Evolutionary conservation across 2,797 vertebrate genomes (phyloP).

Genomic region (Serranus cabrilla): DNA sequence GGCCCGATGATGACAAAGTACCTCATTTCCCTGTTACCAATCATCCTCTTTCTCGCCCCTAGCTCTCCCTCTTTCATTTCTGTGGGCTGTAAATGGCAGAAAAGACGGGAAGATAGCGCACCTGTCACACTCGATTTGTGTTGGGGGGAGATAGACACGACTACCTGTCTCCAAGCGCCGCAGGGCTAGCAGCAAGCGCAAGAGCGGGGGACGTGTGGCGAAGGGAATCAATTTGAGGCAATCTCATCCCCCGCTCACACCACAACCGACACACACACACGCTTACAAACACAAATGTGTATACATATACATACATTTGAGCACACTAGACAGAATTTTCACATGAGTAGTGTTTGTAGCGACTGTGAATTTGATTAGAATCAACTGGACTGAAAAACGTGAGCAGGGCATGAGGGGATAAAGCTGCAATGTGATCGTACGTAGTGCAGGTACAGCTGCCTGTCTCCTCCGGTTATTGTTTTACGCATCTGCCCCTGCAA

Average conservation of each 20-base stretch:
- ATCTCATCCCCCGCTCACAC: conserved; percentile 70
- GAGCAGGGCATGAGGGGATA: conserved; percentile 21
- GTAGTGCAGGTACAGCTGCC: conserved; percentile 31
- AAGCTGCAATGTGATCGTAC: conserved; percentile 41
- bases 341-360: conserved; percentile 54
- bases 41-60: conserved; percentile 76
- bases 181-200: conserved; percentile 70
- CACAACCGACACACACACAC: conserved; percentile 27
- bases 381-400: conserved; percentile 56
- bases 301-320: conserved; percentile 55
- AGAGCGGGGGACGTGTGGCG: conserved; percentile 72
- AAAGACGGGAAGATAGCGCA: conserved; percentile 88
- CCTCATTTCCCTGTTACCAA: conserved; percentile 81
- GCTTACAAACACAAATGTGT: conserved; percentile 35
- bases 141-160: conserved; percentile 85
- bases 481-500: conserved; percentile 42
- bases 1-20: conserved; percentile 79
- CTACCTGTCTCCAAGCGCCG: conserved; percentile 86
- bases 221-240: conserved; percentile 80
- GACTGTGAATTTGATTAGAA: conserved; percentile 66
- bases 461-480: conserved; percentile 52
- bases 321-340: conserved; percentile 49
- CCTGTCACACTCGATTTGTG: conserved; percentile 89
- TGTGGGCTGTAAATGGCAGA: conserved; percentile 87
- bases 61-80: conserved; percentile 78